These are phyloP conservation scores for Corythoichthys intestinalis DNA, from an alignment of 2,113 vertebrate species.

Conservation along the genomic window DNA sequence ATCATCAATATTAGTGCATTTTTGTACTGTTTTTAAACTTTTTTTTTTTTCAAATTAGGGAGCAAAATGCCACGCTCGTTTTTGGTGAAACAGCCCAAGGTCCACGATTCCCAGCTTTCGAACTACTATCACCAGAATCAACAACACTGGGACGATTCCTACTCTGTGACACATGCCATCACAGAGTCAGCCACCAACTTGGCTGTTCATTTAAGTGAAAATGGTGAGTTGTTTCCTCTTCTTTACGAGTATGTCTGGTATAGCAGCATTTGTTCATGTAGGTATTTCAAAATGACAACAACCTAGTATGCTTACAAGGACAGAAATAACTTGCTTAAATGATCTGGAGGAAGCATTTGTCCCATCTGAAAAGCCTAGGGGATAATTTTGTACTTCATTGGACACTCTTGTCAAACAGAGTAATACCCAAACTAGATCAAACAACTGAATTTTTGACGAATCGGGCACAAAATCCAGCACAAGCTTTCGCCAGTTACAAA, in stretches of 20 bases:
- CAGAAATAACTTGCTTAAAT: conserved; percentile 14
- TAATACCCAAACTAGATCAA: conserved; percentile 49
- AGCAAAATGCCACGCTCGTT: conserved; percentile 63
- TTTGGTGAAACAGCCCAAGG: conserved; percentile 65
- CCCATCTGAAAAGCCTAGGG: conserved; percentile 22
- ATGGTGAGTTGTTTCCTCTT: conserved; percentile 57
- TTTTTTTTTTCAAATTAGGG: conserved; percentile 1
- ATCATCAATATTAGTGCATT: not conserved
- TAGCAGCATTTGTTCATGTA: not conserved
- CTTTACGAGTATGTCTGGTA: not conserved
- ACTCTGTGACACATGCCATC: conserved; percentile 56
- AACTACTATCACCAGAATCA: conserved; percentile 47
- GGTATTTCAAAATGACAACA: not conserved
- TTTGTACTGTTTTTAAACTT: not conserved
- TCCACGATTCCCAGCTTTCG: conserved; percentile 49
- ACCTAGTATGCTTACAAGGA: too few species aligned
- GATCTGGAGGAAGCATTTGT: not conserved
- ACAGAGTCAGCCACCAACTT: conserved; percentile 54
- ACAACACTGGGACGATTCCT: conserved; percentile 45
- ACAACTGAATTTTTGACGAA: conserved; percentile 32
- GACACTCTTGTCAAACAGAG: conserved; percentile 53
- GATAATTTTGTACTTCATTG: conserved; percentile 45
- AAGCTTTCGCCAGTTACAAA: conserved; percentile 31
- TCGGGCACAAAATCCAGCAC: conserved; percentile 18
- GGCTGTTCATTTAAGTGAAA: conserved; percentile 53